Evolutionary conservation across 2,888 invertebrate species (phyloP).

Genomic region (Papilio elwesi): DNA sequence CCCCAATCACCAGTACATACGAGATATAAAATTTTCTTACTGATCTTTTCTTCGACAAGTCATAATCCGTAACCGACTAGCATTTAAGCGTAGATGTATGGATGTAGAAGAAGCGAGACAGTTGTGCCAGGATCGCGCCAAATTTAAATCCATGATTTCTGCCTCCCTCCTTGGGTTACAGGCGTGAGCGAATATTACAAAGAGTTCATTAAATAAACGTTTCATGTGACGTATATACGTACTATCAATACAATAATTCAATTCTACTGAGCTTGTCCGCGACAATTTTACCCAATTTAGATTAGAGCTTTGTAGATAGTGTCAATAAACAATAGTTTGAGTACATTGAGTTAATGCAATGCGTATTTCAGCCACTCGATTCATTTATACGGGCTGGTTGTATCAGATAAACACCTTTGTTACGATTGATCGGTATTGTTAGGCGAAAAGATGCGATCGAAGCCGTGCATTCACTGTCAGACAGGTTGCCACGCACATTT

Average conservation of each 20-base stretch:
- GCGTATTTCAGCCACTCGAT: background rate
- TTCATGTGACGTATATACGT: background rate
- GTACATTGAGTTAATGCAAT: slow-evolving; percentile 19
- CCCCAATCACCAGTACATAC: too few relatives aligned
- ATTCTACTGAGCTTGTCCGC: slow-evolving; percentile 7
- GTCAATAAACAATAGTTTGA: slow-evolving; percentile 11
- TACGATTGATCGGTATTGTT: slow-evolving; percentile 3
- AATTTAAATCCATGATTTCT: too few relatives aligned
- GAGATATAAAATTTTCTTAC: too few relatives aligned
- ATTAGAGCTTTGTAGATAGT: slow-evolving; percentile 19
- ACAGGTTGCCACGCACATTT: background rate
- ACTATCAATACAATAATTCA: background rate
- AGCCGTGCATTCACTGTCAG: background rate
- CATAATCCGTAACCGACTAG: too few relatives aligned
- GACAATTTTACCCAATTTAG: slow-evolving; percentile 25
- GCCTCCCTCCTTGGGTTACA: too few relatives aligned
- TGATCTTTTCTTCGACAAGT: too few relatives aligned
- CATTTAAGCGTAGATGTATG: too few relatives aligned
- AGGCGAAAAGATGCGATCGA: too few relatives aligned
- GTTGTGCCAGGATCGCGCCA: too few relatives aligned
- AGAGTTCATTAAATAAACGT: background rate
- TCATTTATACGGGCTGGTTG: background rate
- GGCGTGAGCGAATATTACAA: background rate
- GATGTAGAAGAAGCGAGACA: too few relatives aligned
- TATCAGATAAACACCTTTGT: background rate